phyloP scores from a whole-genome alignment of 2,113 vertebrate species.

The Sclerurus mexicanus region DNA sequence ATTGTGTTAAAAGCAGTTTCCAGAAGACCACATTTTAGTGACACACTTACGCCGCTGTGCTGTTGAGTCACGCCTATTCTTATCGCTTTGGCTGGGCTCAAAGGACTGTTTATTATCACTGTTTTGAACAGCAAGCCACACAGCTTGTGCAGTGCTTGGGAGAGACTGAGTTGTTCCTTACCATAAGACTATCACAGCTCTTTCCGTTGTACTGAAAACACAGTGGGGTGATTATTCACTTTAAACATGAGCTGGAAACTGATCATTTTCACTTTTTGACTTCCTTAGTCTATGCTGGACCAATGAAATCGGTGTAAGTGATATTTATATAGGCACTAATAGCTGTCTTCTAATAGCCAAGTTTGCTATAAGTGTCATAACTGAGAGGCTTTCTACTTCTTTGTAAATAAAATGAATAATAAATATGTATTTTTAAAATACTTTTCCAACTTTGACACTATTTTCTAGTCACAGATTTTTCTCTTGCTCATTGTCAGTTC shows the following conservation, averaged over 20 bases:
- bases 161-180: not conserved
- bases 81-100: not conserved
- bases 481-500: not conserved
- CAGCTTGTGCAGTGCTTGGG: not conserved
- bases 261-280: not conserved
- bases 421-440: not conserved
- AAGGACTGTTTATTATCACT: not conserved
- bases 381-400: not conserved
- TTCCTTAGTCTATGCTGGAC: not conserved
- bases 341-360: not conserved
- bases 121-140: not conserved
- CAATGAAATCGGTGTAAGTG: not conserved
- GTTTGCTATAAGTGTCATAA: not conserved
- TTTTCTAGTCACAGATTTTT: not conserved
- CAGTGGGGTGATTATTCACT: not conserved
- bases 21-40: not conserved
- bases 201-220: slow-evolving; percentile 8
- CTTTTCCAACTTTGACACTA: not conserved
- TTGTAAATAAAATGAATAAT: not conserved
- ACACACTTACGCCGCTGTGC: accelerated
- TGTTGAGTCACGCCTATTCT: not conserved
- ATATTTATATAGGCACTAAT: not conserved
- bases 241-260: not conserved
- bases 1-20: not conserved
- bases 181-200: not conserved